Evolutionary conservation across 2,797 vertebrate genomes (phyloP).

Genomic region (Trachops cirrhosus): DNA sequence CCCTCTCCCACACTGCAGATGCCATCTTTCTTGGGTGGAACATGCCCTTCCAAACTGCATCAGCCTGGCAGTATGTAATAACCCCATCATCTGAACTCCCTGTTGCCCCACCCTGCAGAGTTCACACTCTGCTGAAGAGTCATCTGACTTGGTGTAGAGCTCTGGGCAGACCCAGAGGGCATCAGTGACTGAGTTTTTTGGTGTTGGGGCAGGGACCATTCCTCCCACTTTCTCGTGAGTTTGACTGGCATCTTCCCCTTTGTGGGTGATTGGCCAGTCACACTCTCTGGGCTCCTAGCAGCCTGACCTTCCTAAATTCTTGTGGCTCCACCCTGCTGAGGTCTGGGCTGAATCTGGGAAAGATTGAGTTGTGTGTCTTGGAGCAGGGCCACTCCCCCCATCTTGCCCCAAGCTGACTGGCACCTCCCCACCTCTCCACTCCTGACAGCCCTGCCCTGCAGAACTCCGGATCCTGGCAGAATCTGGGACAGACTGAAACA

Average conservation of each 20-base stretch:
- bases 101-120: neutral
- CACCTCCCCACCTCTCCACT: neutral
- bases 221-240: neutral
- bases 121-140: neutral
- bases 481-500: neutral
- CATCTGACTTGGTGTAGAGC: too few species aligned
- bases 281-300: neutral
- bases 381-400: neutral
- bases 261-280: neutral
- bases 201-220: neutral
- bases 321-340: neutral
- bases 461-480: neutral
- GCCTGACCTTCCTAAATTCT: too few species aligned
- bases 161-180: neutral
- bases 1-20: neutral
- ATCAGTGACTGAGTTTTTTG: neutral
- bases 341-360: neutral
- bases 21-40: neutral
- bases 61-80: neutral
- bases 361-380: neutral
- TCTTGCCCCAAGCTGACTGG: neutral
- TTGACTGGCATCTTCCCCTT: too few species aligned
- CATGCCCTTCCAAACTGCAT: neutral
- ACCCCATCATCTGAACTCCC: neutral
- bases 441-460: neutral